phyloP scores from a whole-genome alignment of 2,888 invertebrate species.

The Sinelater perroti region DNA sequence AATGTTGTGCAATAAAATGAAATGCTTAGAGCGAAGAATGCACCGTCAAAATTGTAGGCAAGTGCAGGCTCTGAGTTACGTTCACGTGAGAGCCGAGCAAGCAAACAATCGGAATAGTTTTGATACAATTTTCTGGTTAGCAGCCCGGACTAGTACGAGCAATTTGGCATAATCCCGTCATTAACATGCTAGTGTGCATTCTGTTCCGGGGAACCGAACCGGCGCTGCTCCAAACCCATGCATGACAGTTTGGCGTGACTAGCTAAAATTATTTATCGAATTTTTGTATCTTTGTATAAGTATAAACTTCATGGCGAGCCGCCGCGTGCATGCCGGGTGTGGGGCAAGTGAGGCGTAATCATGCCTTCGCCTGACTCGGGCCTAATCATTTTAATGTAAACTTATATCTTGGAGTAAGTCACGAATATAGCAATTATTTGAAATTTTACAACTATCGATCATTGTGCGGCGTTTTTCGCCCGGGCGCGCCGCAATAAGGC shows the following conservation, averaged over 20 bases:
- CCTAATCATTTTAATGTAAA: constrained; percentile 42
- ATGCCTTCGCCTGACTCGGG: constrained; percentile 45
- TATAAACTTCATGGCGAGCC: constrained; percentile 38
- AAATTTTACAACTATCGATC: constrained; percentile 37
- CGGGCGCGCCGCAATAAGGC: neutral
- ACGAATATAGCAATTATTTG: constrained; percentile 43
- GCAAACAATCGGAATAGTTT: constrained; percentile 7
- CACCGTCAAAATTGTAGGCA: too few species aligned
- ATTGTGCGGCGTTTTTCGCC: neutral
- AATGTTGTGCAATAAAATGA: too few species aligned
- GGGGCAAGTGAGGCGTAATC: constrained; percentile 44
- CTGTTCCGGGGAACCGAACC: constrained; percentile 8
- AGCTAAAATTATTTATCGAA: constrained; percentile 42
- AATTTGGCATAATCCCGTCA: constrained; percentile 28
- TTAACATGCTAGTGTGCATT: constrained; percentile 30
- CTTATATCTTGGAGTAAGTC: constrained; percentile 42
- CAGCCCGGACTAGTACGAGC: constrained; percentile 12
- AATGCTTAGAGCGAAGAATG: too few species aligned
- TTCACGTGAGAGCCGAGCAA: constrained; percentile 5
- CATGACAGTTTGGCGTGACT: constrained; percentile 40
- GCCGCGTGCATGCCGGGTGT: constrained; percentile 38
- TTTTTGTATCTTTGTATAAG: constrained; percentile 41
- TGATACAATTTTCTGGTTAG: constrained; percentile 8
- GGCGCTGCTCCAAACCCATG: constrained; percentile 28
- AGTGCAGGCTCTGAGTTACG: neutral